Conservation (phyloP, 2,113 vertebrate species). For the Halcyon malimbica region DNA sequence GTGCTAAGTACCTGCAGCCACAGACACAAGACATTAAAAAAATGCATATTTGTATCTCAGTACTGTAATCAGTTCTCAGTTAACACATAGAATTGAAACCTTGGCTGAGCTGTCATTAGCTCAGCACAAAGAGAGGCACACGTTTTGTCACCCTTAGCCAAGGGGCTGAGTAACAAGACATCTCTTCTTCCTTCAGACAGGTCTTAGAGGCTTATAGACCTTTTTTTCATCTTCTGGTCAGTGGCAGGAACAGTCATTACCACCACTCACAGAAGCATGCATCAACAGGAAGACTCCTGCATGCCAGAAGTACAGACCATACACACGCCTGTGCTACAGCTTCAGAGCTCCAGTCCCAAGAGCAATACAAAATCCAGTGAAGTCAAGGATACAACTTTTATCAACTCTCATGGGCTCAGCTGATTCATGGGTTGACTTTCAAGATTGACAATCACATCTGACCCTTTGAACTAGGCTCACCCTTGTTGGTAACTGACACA, state of each 20-base stretch:
- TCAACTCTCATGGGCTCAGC: neutral
- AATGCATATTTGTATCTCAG: neutral
- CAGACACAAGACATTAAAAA: neutral
- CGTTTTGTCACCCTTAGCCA: neutral
- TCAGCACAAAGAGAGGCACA: neutral
- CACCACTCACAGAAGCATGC: neutral
- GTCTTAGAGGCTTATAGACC: neutral
- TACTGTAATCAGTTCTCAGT: neutral
- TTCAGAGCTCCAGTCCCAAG: neutral
- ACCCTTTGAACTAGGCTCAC: neutral
- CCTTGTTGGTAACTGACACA: neutral
- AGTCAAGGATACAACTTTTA: fast-evolving
- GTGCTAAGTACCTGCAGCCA: neutral
- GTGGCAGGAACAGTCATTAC: neutral
- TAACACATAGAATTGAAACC: neutral
- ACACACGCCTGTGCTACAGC: neutral
- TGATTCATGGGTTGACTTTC: neutral
- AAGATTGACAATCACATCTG: neutral
- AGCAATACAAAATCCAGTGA: neutral
- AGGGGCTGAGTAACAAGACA: neutral
- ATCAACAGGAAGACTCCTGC: neutral
- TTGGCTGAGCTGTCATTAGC: neutral
- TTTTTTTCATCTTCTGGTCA: neutral
- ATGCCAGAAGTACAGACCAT: neutral
- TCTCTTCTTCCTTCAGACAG: neutral